Percentiles rank a stretch among this genome's conserved stretches.
Evolutionary conservation across 2,888 invertebrate genomes (phyloP).

Genomic region (Leptarthrus brevirostris): DNA sequence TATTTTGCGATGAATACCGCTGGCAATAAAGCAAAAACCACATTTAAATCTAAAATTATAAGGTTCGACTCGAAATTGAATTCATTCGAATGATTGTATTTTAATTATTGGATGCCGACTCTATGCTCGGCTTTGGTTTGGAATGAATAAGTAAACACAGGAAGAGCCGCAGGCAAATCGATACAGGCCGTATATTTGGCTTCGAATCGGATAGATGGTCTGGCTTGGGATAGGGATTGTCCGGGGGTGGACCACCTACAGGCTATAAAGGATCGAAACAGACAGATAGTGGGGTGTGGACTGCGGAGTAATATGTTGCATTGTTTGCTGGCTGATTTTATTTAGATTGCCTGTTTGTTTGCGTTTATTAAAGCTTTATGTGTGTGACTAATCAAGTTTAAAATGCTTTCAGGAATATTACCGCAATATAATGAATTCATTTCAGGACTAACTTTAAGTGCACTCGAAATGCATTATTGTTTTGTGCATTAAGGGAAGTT

Average conservation of each 20-base stretch:
- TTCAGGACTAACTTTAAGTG: not conserved
- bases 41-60: slow-evolving; percentile 47
- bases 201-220: slow-evolving; percentile 1
- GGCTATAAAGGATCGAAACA: no score
- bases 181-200: slow-evolving; percentile 28
- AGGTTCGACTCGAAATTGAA: slow-evolving; percentile 37
- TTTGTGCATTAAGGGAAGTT: no score
- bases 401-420: slow-evolving; percentile 38
- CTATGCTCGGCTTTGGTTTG: not conserved
- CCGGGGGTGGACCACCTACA: no score
- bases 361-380: slow-evolving; percentile 36
- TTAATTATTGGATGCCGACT: slow-evolving; percentile 38
- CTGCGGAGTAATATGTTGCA: slow-evolving; percentile 26
- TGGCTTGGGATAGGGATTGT: not conserved
- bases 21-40: slow-evolving; percentile 12
- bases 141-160: slow-evolving; percentile 43
- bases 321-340: slow-evolving; percentile 33
- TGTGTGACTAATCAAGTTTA: slow-evolving; percentile 37
- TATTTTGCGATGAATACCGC: slow-evolving; percentile 6
- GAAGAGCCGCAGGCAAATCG: slow-evolving; percentile 41
- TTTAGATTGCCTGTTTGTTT: slow-evolving; percentile 40
- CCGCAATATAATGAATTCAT: slow-evolving; percentile 19
- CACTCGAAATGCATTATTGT: not conserved
- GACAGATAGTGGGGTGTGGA: no score
- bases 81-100: slow-evolving; percentile 42